Base-by-base conservation (phyloP, 2,888 invertebrate genomes). In the Dione juno region DNA sequence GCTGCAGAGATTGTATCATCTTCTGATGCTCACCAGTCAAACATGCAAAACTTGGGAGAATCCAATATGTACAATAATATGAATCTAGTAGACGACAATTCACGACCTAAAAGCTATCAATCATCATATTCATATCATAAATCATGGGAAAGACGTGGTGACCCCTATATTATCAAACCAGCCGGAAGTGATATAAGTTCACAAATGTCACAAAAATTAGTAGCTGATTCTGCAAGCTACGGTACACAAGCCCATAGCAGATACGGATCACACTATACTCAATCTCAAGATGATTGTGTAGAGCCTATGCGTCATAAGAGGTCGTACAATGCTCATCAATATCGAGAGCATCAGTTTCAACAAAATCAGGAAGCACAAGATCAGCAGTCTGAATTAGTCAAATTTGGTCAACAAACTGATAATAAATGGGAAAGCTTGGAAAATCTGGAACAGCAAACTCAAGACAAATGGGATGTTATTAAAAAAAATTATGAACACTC, bases 51-150 rank as follows among this genome's bases (percentile, higher is more conserved):
- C 53, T 68, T 77, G 28, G 79, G 77, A 19, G 28, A 75, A 58
- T 64, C 68, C 13, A 72, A 72, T 61, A 54, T 68, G 50, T 74
- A 72, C 28, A 82, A 76, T 72, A 61, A 61, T 61, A 45, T 61
- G n/a, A 45, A 61, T 45, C 79, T 83, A 71, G 80, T 85, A 41
- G 84, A 83, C 74, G 63, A 81, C 40, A 81, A 77, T 74, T 72
- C 82, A 1, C 85, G 81, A 71, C 93, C 93, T 14, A 93, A 93
- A 82, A 86, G 85, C 79, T 94, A 92, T 76, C 89, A 92, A 16
- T 92, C 93, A 35, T 90, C 93, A 21, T 93, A 92, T 80, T 88
- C 93, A 8, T 93, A 93, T 75, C 92, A 93, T 71, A 93, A 93
- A 77, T 87, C 93, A 35, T 93, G 93, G 93, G 93, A 93, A 77